These are phyloP conservation scores for Geodia barretti DNA, from an alignment of 37 sponge, comb jelly and placozoan genomes.

Conservation along the genomic window DNA sequence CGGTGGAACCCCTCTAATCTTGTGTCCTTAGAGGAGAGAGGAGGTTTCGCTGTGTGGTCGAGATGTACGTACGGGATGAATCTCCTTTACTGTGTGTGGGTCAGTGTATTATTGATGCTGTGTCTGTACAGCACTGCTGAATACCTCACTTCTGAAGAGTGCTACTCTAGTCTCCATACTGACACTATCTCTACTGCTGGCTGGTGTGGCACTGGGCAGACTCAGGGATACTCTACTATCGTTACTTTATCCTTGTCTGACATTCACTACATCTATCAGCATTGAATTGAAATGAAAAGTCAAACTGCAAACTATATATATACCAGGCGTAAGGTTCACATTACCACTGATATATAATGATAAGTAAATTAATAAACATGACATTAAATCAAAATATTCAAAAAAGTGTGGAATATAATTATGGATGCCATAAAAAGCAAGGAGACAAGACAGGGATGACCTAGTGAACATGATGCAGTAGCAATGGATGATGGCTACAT, in stretches of 20 bases:
- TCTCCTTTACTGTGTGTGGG: too few species aligned
- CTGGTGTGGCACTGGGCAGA: not conserved
- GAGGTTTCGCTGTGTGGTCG: not conserved
- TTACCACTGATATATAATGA: not conserved
- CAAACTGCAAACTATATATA: too few species aligned
- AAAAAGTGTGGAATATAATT: too few species aligned
- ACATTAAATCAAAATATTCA: not conserved
- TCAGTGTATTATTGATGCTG: not conserved
- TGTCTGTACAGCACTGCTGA: not conserved
- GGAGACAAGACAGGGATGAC: too few species aligned
- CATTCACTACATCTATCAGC: too few species aligned
- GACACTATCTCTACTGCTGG: not conserved
- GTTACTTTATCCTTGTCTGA: too few species aligned
- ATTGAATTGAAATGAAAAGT: too few species aligned
- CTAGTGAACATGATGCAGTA: too few species aligned
- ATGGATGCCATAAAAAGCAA: too few species aligned
- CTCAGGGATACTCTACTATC: not conserved
- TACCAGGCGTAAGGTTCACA: too few species aligned
- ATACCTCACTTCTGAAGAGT: not conserved
- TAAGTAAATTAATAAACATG: not conserved
- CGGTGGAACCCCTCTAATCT: not conserved
- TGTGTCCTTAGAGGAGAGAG: not conserved
- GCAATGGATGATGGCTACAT: too few species aligned
- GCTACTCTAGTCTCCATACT: not conserved
- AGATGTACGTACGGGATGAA: not conserved